Evolutionary conservation across 2,888 invertebrate genomes (phyloP), one percentile per base, ranked within the genome.

Genomic region (Drosophila anceps): DNA sequence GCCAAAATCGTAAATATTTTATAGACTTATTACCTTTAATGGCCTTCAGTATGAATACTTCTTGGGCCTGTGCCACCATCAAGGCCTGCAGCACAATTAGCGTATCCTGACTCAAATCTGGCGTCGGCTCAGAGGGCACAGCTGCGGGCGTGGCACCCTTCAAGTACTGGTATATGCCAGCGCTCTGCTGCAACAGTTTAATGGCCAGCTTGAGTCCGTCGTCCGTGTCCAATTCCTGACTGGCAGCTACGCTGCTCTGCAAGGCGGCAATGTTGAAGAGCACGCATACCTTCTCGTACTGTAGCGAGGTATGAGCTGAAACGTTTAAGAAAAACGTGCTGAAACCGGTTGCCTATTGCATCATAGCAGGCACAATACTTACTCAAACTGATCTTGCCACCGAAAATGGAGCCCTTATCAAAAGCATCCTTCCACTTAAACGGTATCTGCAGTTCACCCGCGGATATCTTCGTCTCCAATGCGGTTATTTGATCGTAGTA

Each of bases 341-440:
- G 46, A 66, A 64, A 69, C 70, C 66, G 60, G 73, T 69, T 65
- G 9, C 6, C 10, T 15, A 61, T 64, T 51, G 35, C 27, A 50
- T 63, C 15, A 61, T 27, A 44, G 12, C 9, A 31, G 10, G 6
- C 15, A 12, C 9, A 18, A 12, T 1, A 94, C 96, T 94, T 95
- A 98, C 98, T 98, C 78, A 98, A 94, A 92, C 98, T 98, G 92
- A 97, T 96, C 92, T 97, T 95, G 71, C 97, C 97, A 70, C 97
- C 97, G 93, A 99, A 98, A 84, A 99, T 95, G 10, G 98, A 96
- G 60, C 98, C 98, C 91, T 97, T 97, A 92, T 99, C 98, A 92
- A 99, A 99, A 0, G 99, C 99, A 95, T 99, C 99, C 93, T 98
- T 98, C 99, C 99, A 99, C 93, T 99, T 99, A 93, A 99, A 99